These are phyloP conservation scores for Apostichopus leukothele DNA, from an alignment of 53 echinoderm and acorn worm species.

Conservation along the genomic window DNA sequence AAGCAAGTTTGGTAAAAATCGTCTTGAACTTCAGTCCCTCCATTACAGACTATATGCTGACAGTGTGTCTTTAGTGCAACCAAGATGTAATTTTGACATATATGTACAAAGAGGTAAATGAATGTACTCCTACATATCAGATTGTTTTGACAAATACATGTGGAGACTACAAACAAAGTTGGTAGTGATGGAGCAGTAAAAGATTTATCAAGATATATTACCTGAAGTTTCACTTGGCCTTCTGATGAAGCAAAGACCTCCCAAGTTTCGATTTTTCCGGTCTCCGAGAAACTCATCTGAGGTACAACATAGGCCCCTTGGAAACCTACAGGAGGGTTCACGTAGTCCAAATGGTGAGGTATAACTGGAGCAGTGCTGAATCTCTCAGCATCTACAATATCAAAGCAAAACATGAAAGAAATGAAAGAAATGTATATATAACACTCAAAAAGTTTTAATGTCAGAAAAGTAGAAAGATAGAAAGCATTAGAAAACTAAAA, in stretches of 20 bases:
- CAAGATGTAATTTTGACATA: no score
- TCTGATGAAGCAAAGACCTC: conserved; percentile 69
- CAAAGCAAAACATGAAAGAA: not conserved
- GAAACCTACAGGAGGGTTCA: conserved; percentile 47
- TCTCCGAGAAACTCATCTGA: conserved; percentile 48
- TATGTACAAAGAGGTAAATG: not conserved
- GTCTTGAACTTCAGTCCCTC: no score
- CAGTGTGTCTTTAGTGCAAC: no score
- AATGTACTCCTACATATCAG: not conserved
- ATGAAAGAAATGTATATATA: not conserved
- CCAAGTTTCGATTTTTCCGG: conserved; percentile 75
- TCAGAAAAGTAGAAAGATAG: no score
- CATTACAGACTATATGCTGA: no score
- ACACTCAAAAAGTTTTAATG: not conserved
- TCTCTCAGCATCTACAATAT: conserved; percentile 66
- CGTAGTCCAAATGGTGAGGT: conserved; percentile 56
- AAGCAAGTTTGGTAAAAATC: no score
- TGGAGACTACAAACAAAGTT: no score
- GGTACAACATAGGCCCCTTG: conserved; percentile 68
- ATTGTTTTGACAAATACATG: no score
- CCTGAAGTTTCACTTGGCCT: conserved; percentile 74
- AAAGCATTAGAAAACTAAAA: no score
- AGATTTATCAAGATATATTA: not conserved
- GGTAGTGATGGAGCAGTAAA: no score
- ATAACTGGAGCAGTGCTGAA: conserved; percentile 63